These are phyloP conservation scores for Endomychus coccineus DNA, from an alignment of 2,888 invertebrate species.

Conservation along the genomic window DNA sequence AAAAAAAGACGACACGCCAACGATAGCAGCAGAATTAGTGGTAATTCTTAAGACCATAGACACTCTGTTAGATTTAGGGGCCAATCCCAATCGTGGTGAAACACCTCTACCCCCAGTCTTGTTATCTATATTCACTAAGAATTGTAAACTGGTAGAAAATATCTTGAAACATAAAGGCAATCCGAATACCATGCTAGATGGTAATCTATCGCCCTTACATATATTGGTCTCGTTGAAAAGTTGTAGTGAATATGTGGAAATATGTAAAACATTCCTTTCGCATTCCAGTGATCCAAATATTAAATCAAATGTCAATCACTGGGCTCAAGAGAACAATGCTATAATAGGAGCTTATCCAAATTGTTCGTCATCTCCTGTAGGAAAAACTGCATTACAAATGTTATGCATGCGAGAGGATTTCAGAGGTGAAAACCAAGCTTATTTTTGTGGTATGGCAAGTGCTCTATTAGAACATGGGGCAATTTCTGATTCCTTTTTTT, in stretches of 20 bases:
- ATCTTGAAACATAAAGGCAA: slow-evolving; percentile 31
- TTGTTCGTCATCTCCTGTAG: slow-evolving; percentile 19
- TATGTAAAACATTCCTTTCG: slow-evolving; percentile 28
- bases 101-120: slow-evolving; percentile 36
- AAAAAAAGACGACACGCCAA: slow-evolving; percentile 4
- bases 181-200: slow-evolving; percentile 27
- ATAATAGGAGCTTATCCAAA: slow-evolving; percentile 21
- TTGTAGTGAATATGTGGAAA: slow-evolving; percentile 23
- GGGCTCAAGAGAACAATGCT: slow-evolving; percentile 28
- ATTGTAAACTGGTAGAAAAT: slow-evolving; percentile 26
- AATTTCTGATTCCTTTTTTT: slow-evolving; percentile 26
- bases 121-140: slow-evolving; percentile 34
- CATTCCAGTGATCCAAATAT: slow-evolving; percentile 33
- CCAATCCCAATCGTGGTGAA: slow-evolving; percentile 34
- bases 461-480: slow-evolving; percentile 25
- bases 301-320: slow-evolving; percentile 29
- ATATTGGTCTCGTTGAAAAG: slow-evolving; percentile 30
- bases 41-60: slow-evolving; percentile 28
- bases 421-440: slow-evolving; percentile 22
- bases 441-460: slow-evolving; percentile 25
- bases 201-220: slow-evolving; percentile 34
- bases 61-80: slow-evolving; percentile 33
- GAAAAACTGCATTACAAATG: slow-evolving; percentile 39
- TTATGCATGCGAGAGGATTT: slow-evolving; percentile 37
- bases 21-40: slow-evolving; percentile 12